Conservation (phyloP, 2,888 invertebrate genomes). For the Drosophila paramelanica region DNA sequence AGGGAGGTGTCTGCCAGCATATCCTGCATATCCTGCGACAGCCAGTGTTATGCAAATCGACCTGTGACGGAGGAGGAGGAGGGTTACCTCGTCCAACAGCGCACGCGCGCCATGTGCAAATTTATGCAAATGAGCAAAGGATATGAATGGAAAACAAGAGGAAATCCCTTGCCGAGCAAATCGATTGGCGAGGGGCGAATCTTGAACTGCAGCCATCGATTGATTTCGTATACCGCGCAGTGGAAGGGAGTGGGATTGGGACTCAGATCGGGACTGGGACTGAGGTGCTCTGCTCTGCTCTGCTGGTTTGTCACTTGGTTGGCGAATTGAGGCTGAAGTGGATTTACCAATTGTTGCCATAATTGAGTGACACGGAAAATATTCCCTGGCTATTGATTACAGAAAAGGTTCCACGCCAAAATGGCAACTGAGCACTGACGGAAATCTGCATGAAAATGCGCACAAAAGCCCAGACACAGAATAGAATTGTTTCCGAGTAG, state of each 20-base stretch:
- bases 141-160: slow-evolving; percentile 27
- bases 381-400: slow-evolving; percentile 58
- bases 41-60: slow-evolving; percentile 83
- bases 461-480: slow-evolving; percentile 61
- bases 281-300: neutral
- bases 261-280: neutral
- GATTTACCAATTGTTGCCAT: slow-evolving; percentile 79
- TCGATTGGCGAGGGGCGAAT: slow-evolving; percentile 61
- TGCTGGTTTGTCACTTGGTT: slow-evolving; percentile 73
- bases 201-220: slow-evolving; percentile 42
- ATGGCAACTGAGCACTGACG: slow-evolving; percentile 53
- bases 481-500: slow-evolving; percentile 35
- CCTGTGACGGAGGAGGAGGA: slow-evolving; percentile 65
- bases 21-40: slow-evolving; percentile 27
- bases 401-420: slow-evolving; percentile 62
- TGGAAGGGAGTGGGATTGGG: neutral
- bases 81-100: slow-evolving; percentile 27
- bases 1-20: slow-evolving; percentile 23
- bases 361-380: slow-evolving; percentile 61
- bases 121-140: slow-evolving; percentile 71
- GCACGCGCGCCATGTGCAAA: slow-evolving; percentile 65
- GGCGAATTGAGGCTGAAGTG: slow-evolving; percentile 69
- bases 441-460: slow-evolving; percentile 74
- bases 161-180: slow-evolving; percentile 48
- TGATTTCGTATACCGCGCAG: slow-evolving; percentile 50